Conservation (phyloP, 2,797 vertebrate genomes). For the Sebastes cheni region DNA sequence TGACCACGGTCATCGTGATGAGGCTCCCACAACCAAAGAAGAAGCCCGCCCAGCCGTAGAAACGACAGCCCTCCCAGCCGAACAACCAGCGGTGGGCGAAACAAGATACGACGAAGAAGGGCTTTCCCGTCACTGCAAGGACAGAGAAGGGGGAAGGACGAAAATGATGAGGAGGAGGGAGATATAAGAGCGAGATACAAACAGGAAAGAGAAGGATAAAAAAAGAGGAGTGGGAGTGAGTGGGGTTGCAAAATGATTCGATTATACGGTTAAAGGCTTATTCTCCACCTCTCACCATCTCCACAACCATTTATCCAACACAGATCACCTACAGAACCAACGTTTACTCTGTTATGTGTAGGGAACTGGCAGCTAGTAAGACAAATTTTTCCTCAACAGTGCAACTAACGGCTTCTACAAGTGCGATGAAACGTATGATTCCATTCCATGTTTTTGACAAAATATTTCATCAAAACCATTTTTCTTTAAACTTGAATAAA, state of each 20-base stretch:
- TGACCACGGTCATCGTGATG: conserved; percentile 94
- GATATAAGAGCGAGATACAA: not conserved
- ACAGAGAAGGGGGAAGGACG: not conserved
- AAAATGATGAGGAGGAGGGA: not conserved
- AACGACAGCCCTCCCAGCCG: conserved; percentile 92
- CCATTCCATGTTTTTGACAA: no score
- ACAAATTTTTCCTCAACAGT: no score
- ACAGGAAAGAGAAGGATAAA: not conserved
- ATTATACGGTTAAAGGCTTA: not conserved
- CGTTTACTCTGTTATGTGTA: not conserved
- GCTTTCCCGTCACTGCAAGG: conserved; percentile 90
- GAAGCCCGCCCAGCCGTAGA: conserved; percentile 95
- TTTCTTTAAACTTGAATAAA: no score
- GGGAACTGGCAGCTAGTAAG: no score
- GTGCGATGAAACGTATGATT: no score
- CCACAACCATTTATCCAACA: not conserved
- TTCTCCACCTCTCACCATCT: not conserved
- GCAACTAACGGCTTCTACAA: no score
- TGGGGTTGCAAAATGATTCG: not conserved
- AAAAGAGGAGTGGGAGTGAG: not conserved
- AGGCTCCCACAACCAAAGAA: conserved; percentile 97
- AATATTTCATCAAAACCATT: no score
- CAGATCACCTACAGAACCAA: not conserved
- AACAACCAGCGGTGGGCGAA: conserved; percentile 95
- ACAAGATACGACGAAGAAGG: conserved; percentile 91